Conservation (phyloP, 2,797 vertebrate genomes). For the Aplochiton taeniatus region DNA sequence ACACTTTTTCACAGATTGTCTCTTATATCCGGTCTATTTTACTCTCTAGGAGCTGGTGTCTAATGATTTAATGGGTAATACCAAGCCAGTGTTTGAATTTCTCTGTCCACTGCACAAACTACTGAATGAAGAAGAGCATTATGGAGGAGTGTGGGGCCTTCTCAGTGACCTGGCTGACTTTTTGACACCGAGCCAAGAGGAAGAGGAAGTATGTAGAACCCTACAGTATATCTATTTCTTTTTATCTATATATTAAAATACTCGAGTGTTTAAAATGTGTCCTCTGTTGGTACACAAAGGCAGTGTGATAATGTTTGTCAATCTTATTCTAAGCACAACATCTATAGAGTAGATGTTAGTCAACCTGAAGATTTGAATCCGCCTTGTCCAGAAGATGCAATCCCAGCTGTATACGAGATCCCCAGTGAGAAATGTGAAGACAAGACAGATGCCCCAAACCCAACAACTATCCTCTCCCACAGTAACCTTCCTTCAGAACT, state of each 20-base stretch:
- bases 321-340: conserved; percentile 50
- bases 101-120: conserved; percentile 74
- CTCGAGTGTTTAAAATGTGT: not conserved
- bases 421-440: conserved; percentile 17
- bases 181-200: conserved; percentile 70
- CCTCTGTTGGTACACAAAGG: conserved; percentile 10
- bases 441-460: conserved; percentile 23
- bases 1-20: not conserved
- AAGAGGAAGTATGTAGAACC: conserved; percentile 74
- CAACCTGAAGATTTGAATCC: conserved; percentile 37
- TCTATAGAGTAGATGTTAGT: conserved; percentile 38
- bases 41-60: conserved; percentile 66
- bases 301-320: not conserved
- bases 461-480: conserved; percentile 54
- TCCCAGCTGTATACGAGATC: conserved; percentile 13
- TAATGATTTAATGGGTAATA: conserved; percentile 62
- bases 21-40: not conserved
- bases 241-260: not conserved
- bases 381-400: conserved; percentile 21
- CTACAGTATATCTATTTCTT: too few relatives aligned
- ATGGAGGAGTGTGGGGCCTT: conserved; percentile 70
- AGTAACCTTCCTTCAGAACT: conserved; percentile 31
- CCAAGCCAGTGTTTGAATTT: conserved; percentile 75
- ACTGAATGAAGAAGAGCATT: conserved; percentile 65
- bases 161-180: conserved; percentile 73